Conservation (phyloP, 2,888 invertebrate species). For the Imbricaverruca yamaguchii region DNA sequence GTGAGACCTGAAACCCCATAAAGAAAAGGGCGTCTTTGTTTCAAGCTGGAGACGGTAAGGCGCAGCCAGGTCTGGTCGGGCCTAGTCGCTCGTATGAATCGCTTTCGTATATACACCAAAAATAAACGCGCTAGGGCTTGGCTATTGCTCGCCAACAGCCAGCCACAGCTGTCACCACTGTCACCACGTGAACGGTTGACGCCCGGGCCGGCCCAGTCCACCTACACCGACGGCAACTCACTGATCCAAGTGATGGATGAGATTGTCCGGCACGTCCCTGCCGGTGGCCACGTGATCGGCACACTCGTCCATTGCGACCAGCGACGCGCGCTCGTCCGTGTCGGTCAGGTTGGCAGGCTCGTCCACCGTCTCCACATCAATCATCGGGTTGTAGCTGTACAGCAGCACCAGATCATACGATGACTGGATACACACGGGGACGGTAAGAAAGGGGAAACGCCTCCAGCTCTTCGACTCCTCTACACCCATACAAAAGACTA, state of each 20-base stretch:
- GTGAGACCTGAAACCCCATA: no score
- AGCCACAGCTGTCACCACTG: no score
- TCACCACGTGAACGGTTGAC: no score
- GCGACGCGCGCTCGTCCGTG: neutral
- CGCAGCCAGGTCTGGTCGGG: no score
- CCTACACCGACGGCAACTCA: neutral
- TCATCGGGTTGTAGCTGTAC: no score
- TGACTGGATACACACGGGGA: neutral
- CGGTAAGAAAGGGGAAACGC: neutral
- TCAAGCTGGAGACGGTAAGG: no score
- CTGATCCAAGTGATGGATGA: neutral
- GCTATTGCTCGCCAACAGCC: neutral
- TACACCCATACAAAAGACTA: neutral
- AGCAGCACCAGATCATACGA: no score
- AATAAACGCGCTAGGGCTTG: neutral
- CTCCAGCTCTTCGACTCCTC: neutral
- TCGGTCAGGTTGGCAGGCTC: neutral
- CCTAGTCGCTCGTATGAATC: no score
- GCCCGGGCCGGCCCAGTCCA: neutral
- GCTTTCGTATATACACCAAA: neutral
- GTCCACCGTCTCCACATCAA: conserved; percentile 12
- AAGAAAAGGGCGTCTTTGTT: no score
- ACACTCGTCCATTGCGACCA: neutral
- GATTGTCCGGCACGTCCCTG: neutral
- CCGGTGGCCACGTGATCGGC: neutral